Conservation (phyloP, 2,113 vertebrate species). For the Perognathus longimembris region DNA sequence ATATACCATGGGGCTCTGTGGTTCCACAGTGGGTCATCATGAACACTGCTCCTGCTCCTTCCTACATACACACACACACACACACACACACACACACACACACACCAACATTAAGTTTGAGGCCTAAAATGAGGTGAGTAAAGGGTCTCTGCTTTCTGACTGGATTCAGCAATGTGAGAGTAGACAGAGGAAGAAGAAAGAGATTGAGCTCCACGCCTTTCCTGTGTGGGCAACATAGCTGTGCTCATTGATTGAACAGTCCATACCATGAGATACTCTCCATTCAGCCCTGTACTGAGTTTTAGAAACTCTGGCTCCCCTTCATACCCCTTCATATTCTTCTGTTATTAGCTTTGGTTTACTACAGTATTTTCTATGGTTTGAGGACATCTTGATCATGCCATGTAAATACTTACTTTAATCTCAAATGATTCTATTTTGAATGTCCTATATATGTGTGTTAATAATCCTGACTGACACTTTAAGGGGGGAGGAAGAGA, state of each 20-base stretch:
- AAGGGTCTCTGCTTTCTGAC: background rate
- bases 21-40: background rate
- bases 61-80: no score
- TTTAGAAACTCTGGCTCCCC: background rate
- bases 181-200: background rate
- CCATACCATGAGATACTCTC: background rate
- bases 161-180: background rate
- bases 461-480: background rate
- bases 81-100: no score
- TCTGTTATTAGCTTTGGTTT: background rate
- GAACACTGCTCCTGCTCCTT: accelerated
- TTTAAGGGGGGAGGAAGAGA: no score
- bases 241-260: background rate
- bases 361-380: background rate
- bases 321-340: no score
- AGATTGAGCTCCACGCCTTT: no score
- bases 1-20: background rate
- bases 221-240: background rate
- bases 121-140: background rate
- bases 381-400: background rate
- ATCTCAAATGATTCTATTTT: background rate
- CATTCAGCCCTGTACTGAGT: background rate
- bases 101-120: background rate
- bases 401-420: background rate
- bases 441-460: background rate